Evolutionary conservation across 1,140 invertebrate genomes (phyloP).

Genomic region (Sipha flava): DNA sequence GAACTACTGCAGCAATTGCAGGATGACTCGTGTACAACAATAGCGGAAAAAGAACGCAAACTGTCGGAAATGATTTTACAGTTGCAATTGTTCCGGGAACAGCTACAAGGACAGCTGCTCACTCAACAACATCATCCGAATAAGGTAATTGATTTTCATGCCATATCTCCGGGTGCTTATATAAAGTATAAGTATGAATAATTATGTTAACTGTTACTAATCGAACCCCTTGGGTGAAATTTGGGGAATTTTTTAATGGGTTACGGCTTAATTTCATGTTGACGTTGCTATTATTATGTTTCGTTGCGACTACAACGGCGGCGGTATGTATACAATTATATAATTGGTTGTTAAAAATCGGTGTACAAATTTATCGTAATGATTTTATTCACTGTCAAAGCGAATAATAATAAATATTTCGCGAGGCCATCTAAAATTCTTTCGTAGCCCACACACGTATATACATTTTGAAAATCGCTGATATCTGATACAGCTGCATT

Average conservation of each 20-base stretch:
- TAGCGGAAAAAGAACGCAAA: conserved; percentile 59
- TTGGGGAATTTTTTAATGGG: too few species aligned
- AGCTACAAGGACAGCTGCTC: conserved; percentile 65
- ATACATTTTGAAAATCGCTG: neutral
- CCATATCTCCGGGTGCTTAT: too few species aligned
- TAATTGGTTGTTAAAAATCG: neutral
- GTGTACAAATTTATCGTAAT: neutral
- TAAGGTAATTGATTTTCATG: neutral
- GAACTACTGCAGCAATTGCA: conserved; percentile 6
- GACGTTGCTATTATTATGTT: too few species aligned
- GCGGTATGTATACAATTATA: neutral
- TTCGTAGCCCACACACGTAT: neutral
- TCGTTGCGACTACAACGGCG: too few species aligned
- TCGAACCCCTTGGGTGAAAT: too few species aligned
- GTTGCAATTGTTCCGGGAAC: conserved; percentile 68
- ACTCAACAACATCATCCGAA: conserved; percentile 50
- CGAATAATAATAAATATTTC: neutral
- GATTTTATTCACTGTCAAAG: neutral
- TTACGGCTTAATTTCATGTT: too few species aligned
- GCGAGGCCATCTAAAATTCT: neutral
- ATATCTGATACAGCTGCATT: neutral
- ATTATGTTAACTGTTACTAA: too few species aligned
- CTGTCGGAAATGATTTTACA: conserved; percentile 75
- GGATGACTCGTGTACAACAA: neutral
- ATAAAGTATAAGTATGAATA: too few species aligned